Evolutionary conservation across 1,140 invertebrate species (phyloP), one percentile per base, ranked within the genome.

Genomic region (Apis mellifera): DNA sequence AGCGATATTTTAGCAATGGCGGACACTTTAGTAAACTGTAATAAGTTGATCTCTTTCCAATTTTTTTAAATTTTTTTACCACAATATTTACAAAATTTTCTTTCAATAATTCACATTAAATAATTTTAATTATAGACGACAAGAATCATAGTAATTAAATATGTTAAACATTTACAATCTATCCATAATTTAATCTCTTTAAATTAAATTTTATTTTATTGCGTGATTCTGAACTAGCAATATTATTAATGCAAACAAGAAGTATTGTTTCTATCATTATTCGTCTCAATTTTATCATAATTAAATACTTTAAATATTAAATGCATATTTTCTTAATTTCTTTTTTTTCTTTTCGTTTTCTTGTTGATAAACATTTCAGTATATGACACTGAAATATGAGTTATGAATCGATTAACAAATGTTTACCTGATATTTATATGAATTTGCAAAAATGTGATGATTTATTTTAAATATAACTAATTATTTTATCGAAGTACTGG

Each of bases 131-230:
- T 9, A 12, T n/a, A 9, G 13, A n/a, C 19, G 4, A 48, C 12
- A 4, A 48, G 19, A 19, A 19, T 9, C 17, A n/a, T 1, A 4
- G 15, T 8, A 65, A 66, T 77, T 66, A 77, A 66, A 7, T 11
- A 23, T 13, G 12, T 66, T 66, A 54, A 32, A 17, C 32, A 7
- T 13, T 75, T 55, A 17, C 17, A 48, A 42, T 77, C n/a, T 15
- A 68, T 69, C 26, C 15, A 0, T 7, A 9, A 3, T 13, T n/a
- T 60, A 70, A 70, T 78, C 55, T 70, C 11, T 48, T 9, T 48
- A 17, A 80, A 65, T 70, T 32, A 42, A 73, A 80, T 42, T 73
- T 32, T 17, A 65, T 64, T 26, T 73, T 65, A 73, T 65, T 71
- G 17, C 32, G 2, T 8, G 26, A 70, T 42, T 2, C 1, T 19